These are phyloP conservation scores for Stratiomys singularior DNA, from an alignment of 2,888 invertebrate genomes.

Conservation along the genomic window DNA sequence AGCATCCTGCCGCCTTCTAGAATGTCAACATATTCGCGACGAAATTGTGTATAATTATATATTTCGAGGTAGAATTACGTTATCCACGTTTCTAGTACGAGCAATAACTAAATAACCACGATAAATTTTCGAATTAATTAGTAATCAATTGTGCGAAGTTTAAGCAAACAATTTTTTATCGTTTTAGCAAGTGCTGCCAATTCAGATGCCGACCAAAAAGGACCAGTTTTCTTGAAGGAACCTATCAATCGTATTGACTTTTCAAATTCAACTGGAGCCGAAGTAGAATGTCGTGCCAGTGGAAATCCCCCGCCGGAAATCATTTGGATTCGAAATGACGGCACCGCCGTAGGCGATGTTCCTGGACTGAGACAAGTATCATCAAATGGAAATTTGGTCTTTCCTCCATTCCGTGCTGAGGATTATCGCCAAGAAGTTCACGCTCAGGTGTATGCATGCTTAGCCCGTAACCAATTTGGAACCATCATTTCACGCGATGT, in stretches of 20 bases:
- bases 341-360: slow-evolving; percentile 90
- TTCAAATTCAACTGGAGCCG: slow-evolving; percentile 92
- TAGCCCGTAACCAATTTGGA: slow-evolving; percentile 89
- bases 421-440: slow-evolving; percentile 95
- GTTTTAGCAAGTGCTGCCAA: slow-evolving; percentile 57
- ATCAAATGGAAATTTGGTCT: slow-evolving; percentile 91
- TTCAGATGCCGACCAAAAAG: slow-evolving; percentile 80
- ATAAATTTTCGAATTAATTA: too few species aligned
- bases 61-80: too few species aligned
- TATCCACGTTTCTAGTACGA: too few species aligned
- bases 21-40: too few species aligned
- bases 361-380: slow-evolving; percentile 87
- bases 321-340: slow-evolving; percentile 92
- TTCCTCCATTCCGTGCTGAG: slow-evolving; percentile 93
- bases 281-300: slow-evolving; percentile 90
- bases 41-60: too few species aligned
- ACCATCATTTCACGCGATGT: slow-evolving; percentile 92
- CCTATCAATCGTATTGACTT: slow-evolving; percentile 92
- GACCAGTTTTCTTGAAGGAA: slow-evolving; percentile 92
- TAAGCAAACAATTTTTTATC: background rate
- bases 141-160: too few species aligned
- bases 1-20: too few species aligned
- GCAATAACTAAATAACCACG: too few species aligned
- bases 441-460: slow-evolving; percentile 92
- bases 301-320: slow-evolving; percentile 92